phyloP scores from a whole-genome alignment of 92 coral and sea anemone genomes.

The Epizoanthus fatuus region DNA sequence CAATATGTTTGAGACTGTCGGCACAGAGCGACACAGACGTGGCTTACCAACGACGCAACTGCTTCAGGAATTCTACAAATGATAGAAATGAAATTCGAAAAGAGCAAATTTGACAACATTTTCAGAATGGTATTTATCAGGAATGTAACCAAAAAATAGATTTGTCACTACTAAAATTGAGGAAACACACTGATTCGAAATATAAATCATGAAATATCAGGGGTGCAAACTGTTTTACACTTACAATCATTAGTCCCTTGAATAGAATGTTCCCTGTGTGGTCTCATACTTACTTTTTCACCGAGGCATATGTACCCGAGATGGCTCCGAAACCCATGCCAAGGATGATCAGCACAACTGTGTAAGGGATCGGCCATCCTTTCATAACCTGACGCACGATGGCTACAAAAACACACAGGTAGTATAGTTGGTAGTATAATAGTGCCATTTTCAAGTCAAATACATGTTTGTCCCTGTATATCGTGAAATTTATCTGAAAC shows the following conservation, averaged over 20 bases:
- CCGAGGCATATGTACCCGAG: constrained; percentile 81
- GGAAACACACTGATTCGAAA: no score
- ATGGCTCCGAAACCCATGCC: constrained; percentile 94
- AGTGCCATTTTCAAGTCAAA: not conserved
- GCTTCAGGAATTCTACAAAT: no score
- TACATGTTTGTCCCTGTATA: not conserved
- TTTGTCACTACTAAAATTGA: not conserved
- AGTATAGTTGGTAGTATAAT: not conserved
- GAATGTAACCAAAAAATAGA: not conserved
- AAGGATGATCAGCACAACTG: constrained; percentile 92
- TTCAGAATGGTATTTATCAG: no score
- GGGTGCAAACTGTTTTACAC: no score
- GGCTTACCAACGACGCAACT: no score
- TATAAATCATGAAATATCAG: no score
- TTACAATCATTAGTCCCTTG: no score
- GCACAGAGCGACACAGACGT: no score
- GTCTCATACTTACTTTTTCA: constrained; percentile 78
- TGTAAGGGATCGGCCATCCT: constrained; percentile 99
- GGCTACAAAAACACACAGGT: constrained; percentile 65
- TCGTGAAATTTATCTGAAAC: not conserved
- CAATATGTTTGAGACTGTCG: no score
- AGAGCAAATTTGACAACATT: no score
- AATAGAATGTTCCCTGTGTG: no score
- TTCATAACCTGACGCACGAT: constrained; percentile 96
- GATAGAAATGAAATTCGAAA: no score